phyloP scores from a whole-genome alignment of 2,113 vertebrate species.

The Urocitellus parryii region DNA sequence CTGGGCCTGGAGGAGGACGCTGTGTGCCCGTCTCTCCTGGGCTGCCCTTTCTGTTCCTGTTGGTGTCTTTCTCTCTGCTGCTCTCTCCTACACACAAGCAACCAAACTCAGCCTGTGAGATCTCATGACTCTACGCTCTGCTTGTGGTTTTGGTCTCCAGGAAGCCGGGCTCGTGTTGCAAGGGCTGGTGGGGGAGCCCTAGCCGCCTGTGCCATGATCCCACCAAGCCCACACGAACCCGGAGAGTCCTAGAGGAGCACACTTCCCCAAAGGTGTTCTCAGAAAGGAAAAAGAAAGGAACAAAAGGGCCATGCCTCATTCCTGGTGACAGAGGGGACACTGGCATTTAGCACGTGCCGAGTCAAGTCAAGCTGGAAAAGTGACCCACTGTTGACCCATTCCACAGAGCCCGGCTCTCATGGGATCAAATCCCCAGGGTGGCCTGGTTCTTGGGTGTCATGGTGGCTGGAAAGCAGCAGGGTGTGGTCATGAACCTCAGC shows the following conservation, averaged over 20 bases:
- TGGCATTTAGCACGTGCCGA: neutral
- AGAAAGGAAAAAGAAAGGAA: neutral
- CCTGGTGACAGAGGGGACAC: neutral
- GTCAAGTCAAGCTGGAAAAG: neutral
- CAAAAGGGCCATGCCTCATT: neutral
- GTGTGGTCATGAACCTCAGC: neutral
- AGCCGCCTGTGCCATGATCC: neutral
- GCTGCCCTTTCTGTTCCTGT: neutral
- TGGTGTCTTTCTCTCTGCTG: neutral
- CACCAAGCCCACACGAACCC: neutral
- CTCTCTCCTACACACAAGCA: neutral
- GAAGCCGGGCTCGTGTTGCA: slow-evolving; percentile 77
- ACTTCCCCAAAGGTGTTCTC: neutral
- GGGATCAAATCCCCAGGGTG: neutral
- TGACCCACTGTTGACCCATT: neutral
- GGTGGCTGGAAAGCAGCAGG: neutral
- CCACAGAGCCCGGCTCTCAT: neutral
- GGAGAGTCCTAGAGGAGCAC: neutral
- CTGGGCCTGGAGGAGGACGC: neutral
- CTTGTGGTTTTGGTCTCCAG: slow-evolving; percentile 83
- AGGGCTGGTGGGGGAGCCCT: slow-evolving; percentile 47
- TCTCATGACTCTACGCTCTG: neutral
- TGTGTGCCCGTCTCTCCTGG: fast-evolving
- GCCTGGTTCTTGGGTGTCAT: neutral
- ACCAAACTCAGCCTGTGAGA: neutral